A percentile compares a stretch with the other conserved stretches of the same genome.
These are phyloP conservation scores for Notechis scutatus DNA, from an alignment of 2,113 vertebrate genomes.

Conservation along the genomic window DNA sequence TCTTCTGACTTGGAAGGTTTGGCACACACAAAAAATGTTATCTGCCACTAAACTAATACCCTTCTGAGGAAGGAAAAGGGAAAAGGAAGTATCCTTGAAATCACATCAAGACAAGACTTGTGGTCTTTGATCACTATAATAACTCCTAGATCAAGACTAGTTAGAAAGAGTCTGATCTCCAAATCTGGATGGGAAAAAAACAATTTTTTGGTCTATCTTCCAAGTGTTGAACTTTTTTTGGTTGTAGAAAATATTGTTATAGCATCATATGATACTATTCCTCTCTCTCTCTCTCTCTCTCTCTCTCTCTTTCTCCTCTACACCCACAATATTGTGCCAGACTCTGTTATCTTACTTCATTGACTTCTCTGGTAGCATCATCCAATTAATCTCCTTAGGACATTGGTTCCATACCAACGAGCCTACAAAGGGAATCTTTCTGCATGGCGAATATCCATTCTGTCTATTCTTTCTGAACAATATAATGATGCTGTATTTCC, in stretches of 20 bases:
- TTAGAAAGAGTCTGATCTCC: neutral
- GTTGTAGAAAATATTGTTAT: neutral
- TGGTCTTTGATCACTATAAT: neutral
- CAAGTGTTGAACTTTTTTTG: neutral
- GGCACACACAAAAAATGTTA: neutral
- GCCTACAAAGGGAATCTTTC: neutral
- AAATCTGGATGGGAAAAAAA: neutral
- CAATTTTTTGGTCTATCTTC: neutral
- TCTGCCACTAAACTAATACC: neutral
- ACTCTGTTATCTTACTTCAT: slow-evolving; percentile 9
- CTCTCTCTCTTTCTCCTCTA: neutral
- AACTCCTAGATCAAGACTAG: no score
- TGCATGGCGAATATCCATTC: neutral
- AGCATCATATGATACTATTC: no score
- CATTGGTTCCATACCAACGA: slow-evolving; percentile 29
- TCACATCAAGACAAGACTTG: neutral
- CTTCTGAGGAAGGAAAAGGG: neutral
- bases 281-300: neutral
- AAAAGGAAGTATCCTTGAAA: no score
- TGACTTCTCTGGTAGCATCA: slow-evolving; percentile 3
- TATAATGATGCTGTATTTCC: neutral
- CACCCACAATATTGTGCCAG: neutral
- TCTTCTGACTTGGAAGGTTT: neutral
- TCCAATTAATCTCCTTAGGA: slow-evolving; percentile 13
- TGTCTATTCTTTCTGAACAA: neutral